Base-by-base conservation (phyloP, 1,140 invertebrate genomes). In the Psilanteris sp. region DNA sequence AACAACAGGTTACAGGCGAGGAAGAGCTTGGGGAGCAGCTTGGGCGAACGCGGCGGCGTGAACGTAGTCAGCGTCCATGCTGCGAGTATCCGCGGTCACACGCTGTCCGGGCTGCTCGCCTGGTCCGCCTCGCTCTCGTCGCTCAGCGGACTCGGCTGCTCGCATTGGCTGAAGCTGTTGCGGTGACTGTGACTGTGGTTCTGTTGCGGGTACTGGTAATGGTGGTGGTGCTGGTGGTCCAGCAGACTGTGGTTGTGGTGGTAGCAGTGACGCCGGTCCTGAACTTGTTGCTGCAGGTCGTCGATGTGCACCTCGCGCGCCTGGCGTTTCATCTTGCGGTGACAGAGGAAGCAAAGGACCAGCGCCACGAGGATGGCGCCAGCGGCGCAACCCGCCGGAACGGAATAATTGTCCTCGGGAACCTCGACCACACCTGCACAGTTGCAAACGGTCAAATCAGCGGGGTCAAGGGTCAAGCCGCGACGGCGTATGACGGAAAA, bases 341-440 rank as follows among this genome's bases (percentile, higher is more conserved):
- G 83, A 32, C 86, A 89, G 9, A 88, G 13, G 10, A 89, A 79
- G 43, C 87, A 87, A 5, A 87, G 26, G 4, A 84, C 16, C 11
- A 87, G 27, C 3, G 82, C 72, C 7, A 86, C 62, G 14, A 86
- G 57, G 11, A 85, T 74, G 4, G 81, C 83, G 9, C 83, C 81
- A 14, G 78, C 77, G 4, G 79, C 81, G 55, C 78, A 83, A 2
- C 79, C 80, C 26, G 79, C 83, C 43, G 86, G 82, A 27, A 85
- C 55, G 36, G 86, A 79, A 37, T 89, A 88, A 77, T 83, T 89
- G 71, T 89, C 85, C 68, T 85, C 78, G 15, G 84, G 81, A 44
- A 85, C 79, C 15, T 79, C 81, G 11, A 85, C 82, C 20, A 80
- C 57, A 85, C 89, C 89, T 90, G 82, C n/a, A 86, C 83, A 79